Conservation (phyloP, 2,888 invertebrate species). For the Mamestra brassicae region DNA sequence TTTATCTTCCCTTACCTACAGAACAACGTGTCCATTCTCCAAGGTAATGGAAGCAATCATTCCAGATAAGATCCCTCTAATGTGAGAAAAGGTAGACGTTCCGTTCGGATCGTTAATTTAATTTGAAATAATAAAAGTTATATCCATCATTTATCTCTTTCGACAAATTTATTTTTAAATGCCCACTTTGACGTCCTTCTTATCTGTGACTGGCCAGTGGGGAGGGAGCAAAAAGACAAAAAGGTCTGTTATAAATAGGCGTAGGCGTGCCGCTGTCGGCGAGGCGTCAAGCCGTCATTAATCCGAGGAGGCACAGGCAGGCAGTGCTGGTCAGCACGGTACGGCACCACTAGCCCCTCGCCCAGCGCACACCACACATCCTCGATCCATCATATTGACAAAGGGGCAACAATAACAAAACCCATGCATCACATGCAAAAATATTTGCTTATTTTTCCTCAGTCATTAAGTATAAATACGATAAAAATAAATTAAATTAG, state of each 20-base stretch:
- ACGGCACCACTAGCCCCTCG: neutral
- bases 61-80: slow-evolving; percentile 90
- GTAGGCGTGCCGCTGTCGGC: slow-evolving; percentile 83
- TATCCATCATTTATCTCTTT: slow-evolving; percentile 90
- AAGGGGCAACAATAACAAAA: slow-evolving; percentile 17
- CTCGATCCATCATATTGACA: neutral
- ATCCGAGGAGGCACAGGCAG: slow-evolving; percentile 59
- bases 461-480: slow-evolving; percentile 47
- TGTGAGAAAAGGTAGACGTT: slow-evolving; percentile 90
- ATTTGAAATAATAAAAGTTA: slow-evolving; percentile 91
- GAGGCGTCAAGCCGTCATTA: slow-evolving; percentile 80
- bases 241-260: slow-evolving; percentile 80
- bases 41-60: slow-evolving; percentile 90
- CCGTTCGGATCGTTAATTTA: slow-evolving; percentile 89
- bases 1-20: slow-evolving; percentile 88
- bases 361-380: neutral
- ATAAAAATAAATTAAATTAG: slow-evolving; percentile 75
- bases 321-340: slow-evolving; percentile 35
- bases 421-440: slow-evolving; percentile 31
- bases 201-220: slow-evolving; percentile 84
- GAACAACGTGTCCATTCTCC: slow-evolving; percentile 88
- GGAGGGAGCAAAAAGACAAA: slow-evolving; percentile 81
- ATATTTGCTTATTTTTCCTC: slow-evolving; percentile 47
- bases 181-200: slow-evolving; percentile 86
- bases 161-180: slow-evolving; percentile 91